Evolutionary conservation across 2,888 invertebrate genomes (phyloP), one percentile per base, ranked within the genome.

Genomic region (Nudaria mundana): DNA sequence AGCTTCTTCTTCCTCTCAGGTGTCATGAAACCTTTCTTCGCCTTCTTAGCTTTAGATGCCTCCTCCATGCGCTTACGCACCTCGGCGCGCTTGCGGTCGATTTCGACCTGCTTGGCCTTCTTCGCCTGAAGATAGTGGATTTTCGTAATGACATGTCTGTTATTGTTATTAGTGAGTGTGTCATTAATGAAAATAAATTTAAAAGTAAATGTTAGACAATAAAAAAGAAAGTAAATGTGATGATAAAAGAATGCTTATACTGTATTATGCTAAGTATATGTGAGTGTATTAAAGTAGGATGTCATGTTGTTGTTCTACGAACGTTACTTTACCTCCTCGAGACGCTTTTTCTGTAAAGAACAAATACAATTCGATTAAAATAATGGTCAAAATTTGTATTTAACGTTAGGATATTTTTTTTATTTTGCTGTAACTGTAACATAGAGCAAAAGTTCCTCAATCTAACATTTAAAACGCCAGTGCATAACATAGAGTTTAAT

Each of bases 1-100:
- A 99, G 97, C 90, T 98, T 98, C 96, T 98, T 99, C 96, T 99
- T 99, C 91, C 99, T 97, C 91, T 99, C 98, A 53, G 98, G 98
- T 77, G 99, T 98, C 97, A 98, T 98, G 94, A 99, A 98, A 93
- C 99, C 99, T 92, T 98, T 99, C 95, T 99, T 99, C 84, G 97
- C 97, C 92, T 98, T 98, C 91, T 98, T 98, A 83, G 97, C 97
- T 86, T 97, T 97, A 87, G 98, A 97, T 90, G 98, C 97, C 89
- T 98, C 98, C 91, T 99, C 98, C 92, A 98, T 95, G 83, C 98
- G 97, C 91, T 97, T 97, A 90, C 98, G 95, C 89, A 98, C 98
- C 90, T 98, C 98, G 82, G 98, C 98, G 91, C 98, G 97, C 93
- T 98, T 98, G 92, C 97, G 95, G 91, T 98, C 98, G 90, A 97